These are phyloP conservation scores for Yponomeuta sedellus DNA, from an alignment of 2,888 invertebrate species.

Conservation along the genomic window DNA sequence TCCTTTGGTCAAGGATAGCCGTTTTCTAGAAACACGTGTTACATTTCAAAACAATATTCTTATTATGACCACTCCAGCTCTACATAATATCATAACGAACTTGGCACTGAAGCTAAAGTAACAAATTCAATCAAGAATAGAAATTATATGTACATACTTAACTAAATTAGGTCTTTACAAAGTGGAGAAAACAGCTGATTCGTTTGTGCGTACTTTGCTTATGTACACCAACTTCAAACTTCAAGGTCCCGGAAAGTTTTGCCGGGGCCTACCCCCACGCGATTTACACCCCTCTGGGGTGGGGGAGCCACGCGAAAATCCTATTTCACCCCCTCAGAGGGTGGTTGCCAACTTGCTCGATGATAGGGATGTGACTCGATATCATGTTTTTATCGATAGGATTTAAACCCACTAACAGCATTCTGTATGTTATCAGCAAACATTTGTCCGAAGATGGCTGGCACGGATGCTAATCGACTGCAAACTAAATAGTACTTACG, in stretches of 20 bases:
- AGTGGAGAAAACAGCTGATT: slow-evolving; percentile 56
- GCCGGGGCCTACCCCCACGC: slow-evolving; percentile 18
- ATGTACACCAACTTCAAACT: slow-evolving; percentile 14
- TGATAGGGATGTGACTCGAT: background rate
- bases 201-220: slow-evolving; percentile 26
- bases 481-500: no score
- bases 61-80: no score
- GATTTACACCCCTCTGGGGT: background rate
- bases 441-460: no score
- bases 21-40: no score
- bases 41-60: no score
- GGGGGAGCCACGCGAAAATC: slow-evolving; percentile 20
- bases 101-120: background rate
- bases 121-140: no score
- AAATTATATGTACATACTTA: no score
- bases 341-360: slow-evolving; percentile 9
- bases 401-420: background rate
- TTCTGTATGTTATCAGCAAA: no score
- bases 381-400: background rate
- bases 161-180: background rate
- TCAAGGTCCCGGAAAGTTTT: slow-evolving; percentile 49
- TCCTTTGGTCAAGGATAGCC: no score
- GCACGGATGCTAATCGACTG: no score
- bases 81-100: background rate
- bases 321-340: slow-evolving; percentile 5